Base-by-base conservation (phyloP, 2,797 vertebrate species). In the Anableps anableps region DNA sequence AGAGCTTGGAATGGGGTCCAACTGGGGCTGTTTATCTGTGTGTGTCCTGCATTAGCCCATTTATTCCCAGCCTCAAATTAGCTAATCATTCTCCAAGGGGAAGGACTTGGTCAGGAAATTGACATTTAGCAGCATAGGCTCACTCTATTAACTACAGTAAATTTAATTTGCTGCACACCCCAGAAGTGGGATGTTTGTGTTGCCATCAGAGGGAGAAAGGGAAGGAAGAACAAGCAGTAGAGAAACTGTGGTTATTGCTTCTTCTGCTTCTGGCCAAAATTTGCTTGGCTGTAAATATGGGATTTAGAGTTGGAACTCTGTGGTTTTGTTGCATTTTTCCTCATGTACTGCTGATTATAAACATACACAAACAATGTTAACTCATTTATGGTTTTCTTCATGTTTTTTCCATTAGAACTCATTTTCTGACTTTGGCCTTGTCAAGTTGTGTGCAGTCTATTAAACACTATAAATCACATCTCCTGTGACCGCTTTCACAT, bases 121-220 rank as follows among this genome's bases (percentile, higher is more conserved):
- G 96, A 96, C 96, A 95, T 96, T 96, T 95, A 96, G 93, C 94
- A 95, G 95, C 95, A 94, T 93, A 91, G 94, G 92, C 95, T 95
- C 95, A 96, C 94, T 96, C 95, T 96, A 96, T 96, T 96, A 96
- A 95, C 95, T 96, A 95, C 95, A 95, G 95, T 95, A 95, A 94
- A 96, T 96, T 95, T 95, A 95, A 96, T 96, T 96, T 96, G 94
- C 94, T 77, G 89, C 94, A 95, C 94, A 94, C 92, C 94, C 92
- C 91, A 95, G 93, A 94, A 94, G 94, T 93, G 93, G 89, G 79
- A 89, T 88, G 90, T 88, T 94, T 94, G 94, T 88, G 91, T 88
- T 88, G 87, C 93, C 89, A 87, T 93, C 93, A 91, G 88, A 94
- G 84, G 29, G 88, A 84, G 87, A 87, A 83, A 84, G 77, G 74